Conservation (phyloP, 1,140 invertebrate species). For the Drosophila subpulchrella region DNA sequence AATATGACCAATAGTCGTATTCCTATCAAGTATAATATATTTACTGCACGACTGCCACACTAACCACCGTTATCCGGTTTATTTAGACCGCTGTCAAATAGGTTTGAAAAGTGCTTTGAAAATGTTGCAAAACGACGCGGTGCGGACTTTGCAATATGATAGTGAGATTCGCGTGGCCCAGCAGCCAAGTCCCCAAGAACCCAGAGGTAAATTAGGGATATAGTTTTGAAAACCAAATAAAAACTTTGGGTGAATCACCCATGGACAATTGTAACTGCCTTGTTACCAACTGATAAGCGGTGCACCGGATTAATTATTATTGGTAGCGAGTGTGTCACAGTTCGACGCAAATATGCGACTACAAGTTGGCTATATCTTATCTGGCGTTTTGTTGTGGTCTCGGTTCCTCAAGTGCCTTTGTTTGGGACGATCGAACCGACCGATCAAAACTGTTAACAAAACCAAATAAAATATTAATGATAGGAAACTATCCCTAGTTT, state of each 20-base stretch:
- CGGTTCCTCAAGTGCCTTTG: constrained; percentile 60
- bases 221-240: background rate
- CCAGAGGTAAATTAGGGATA: constrained; percentile 59
- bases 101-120: constrained; percentile 38
- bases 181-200: constrained; percentile 51
- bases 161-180: constrained; percentile 80
- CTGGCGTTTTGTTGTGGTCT: constrained; percentile 45
- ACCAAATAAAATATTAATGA: background rate
- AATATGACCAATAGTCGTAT: background rate
- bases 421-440: constrained; percentile 40
- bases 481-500: background rate
- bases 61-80: constrained; percentile 6
- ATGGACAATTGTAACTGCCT: constrained; percentile 20
- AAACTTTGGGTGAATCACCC: constrained; percentile 49
- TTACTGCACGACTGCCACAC: background rate
- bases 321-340: constrained; percentile 48
- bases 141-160: constrained; percentile 79
- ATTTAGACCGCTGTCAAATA: constrained; percentile 37
- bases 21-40: background rate
- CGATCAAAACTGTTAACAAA: constrained; percentile 18
- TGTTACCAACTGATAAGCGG: constrained; percentile 48
- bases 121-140: constrained; percentile 82
- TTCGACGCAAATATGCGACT: constrained; percentile 26
- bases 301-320: constrained; percentile 62
- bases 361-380: constrained; percentile 72